A percentile compares a stretch with the other conserved stretches of the same genome.
These are phyloP conservation scores for Neosilurus hyrtlii DNA, from an alignment of 2,797 vertebrate genomes.

Conservation along the genomic window DNA sequence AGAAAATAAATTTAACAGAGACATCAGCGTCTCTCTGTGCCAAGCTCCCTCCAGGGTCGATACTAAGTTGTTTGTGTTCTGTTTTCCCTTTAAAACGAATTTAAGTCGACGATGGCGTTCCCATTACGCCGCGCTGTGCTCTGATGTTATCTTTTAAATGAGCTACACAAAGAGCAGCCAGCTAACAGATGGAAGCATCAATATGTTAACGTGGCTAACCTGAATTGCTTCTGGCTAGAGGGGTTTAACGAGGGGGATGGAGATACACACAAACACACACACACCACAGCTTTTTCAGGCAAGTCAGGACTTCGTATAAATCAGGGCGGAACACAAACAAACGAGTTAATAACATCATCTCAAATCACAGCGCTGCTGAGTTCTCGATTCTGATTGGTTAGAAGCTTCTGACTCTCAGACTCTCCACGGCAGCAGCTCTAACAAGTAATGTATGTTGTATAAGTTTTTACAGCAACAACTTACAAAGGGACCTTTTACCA, in stretches of 20 bases:
- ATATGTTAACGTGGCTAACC: slow-evolving; percentile 13
- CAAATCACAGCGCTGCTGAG: neutral
- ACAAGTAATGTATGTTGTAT: neutral
- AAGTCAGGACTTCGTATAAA: slow-evolving; percentile 1
- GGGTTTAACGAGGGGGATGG: neutral
- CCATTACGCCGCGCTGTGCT: slow-evolving; percentile 16
- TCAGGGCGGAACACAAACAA: neutral
- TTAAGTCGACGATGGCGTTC: slow-evolving; percentile 6
- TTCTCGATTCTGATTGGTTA: neutral
- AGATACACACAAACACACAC: neutral
- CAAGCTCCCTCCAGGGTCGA: slow-evolving; percentile 14
- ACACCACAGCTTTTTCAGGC: neutral
- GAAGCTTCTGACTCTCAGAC: too few relatives aligned
- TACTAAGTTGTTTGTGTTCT: slow-evolving; percentile 30
- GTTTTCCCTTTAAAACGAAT: slow-evolving; percentile 29
- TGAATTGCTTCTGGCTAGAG: neutral
- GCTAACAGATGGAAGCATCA: slow-evolving; percentile 17
- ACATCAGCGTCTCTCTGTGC: slow-evolving; percentile 11
- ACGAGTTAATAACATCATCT: neutral
- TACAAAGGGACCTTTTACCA: neutral
- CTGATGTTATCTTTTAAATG: slow-evolving; percentile 48
- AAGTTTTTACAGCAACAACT: neutral
- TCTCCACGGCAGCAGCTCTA: neutral
- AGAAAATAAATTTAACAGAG: slow-evolving; percentile 30
- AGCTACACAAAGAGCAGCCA: slow-evolving; percentile 24